Evolutionary conservation across 2,113 vertebrate species (phyloP), one percentile per base, ranked within the genome.

Genomic region (Ramphastos sulfuratus): DNA sequence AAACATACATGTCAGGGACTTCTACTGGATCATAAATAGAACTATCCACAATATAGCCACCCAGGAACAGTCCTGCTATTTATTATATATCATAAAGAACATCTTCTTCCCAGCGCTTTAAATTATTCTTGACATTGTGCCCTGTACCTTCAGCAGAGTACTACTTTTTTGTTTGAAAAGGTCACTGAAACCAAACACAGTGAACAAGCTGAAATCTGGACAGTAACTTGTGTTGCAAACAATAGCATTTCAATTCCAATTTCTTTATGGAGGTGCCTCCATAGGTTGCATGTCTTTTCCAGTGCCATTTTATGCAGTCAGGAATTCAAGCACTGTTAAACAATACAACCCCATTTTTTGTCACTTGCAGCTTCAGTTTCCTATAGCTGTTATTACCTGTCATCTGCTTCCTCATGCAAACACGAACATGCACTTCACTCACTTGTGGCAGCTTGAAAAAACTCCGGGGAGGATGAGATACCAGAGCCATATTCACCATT

Each of bases 321-420:
- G 60, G 63, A 69, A 95, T 96, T 95, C 85, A 85, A 95, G 76
- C 79, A 90, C 61, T 8, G 5, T 78, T 67, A 74, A 55, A 94
- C 79, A 93, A 84, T 96, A 89, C 95, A 96, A 60, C 7, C 3
- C 24, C 89, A 93, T 86, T 95, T 85, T 90, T 91, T 80, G 30
- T 92, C 80, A 58, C 25, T 69, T 35, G 25, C 72, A 58, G 65
- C 70, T 96, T 82, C 76, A 72, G 5, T 90, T 64, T 87, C n/a
- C 55, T 80, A 73, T 11, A 79, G 58, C 33, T 94, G 44, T 77
- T 96, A 91, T 85, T 92, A 86, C 93, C 94, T 56, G 60, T 64
- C 33, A 15, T 48, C 28, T 70, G 10, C 63, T 96, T 69, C 69
- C 33, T 84, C 63, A 84, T 67, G 72, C 10, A 56, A 64, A 89